phyloP scores from a whole-genome alignment of 1,140 invertebrate genomes.

The Parasteatoda tepidariorum region DNA sequence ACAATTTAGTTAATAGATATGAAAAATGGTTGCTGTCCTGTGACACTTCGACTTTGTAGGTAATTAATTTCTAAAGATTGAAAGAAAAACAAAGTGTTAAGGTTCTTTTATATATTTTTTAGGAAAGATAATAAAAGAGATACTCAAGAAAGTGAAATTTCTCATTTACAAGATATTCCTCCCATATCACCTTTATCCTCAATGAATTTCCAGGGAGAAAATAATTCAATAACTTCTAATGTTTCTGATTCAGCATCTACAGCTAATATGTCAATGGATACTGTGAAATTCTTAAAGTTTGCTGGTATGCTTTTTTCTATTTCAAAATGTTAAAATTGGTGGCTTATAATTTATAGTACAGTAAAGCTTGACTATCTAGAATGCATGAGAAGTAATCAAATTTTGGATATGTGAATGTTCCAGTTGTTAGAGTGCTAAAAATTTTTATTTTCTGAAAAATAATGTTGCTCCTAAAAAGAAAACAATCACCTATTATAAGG shows the following conservation, averaged over 20 bases:
- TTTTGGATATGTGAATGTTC: no score
- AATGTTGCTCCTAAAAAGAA: no score
- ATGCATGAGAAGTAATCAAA: no score
- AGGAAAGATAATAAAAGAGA: conserved; percentile 63
- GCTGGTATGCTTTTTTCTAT: conserved; percentile 72
- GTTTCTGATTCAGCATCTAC: background rate
- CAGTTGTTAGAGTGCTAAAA: no score
- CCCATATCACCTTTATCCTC: conserved; percentile 70
- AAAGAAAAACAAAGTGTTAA: no score
- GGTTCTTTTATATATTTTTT: background rate
- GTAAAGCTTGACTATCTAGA: no score
- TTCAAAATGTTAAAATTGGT: background rate
- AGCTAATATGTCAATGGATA: conserved; percentile 68
- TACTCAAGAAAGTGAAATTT: conserved; percentile 71
- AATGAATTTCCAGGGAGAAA: conserved; percentile 36
- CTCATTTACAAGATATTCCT: conserved; percentile 72
- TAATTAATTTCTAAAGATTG: no score
- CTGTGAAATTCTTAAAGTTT: conserved; percentile 84
- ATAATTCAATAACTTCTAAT: conserved; percentile 15
- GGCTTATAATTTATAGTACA: background rate
- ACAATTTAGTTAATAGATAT: no score
- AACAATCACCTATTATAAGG: no score
- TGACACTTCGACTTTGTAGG: no score
- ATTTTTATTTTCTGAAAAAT: no score
- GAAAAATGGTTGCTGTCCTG: no score